These are phyloP conservation scores for Strix occidentalis DNA, from an alignment of 2,797 vertebrate species.

Conservation along the genomic window DNA sequence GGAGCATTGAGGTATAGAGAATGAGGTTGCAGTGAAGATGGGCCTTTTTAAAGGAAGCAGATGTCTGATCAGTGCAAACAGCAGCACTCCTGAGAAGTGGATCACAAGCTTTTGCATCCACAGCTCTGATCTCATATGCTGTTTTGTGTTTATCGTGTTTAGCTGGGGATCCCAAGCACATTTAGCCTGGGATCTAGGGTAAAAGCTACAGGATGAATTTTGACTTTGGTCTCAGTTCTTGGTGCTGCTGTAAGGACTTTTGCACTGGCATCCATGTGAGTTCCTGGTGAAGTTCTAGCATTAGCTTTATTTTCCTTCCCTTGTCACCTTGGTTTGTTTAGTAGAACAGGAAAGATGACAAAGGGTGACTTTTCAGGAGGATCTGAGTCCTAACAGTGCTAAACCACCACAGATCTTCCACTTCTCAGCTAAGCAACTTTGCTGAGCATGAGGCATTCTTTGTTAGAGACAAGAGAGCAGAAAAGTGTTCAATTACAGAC, in stretches of 20 bases:
- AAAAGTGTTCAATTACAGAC: not conserved
- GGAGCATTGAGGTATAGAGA: not conserved
- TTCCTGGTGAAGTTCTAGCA: not conserved
- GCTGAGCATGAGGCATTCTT: not conserved
- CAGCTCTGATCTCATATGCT: not conserved
- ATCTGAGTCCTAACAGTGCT: not conserved
- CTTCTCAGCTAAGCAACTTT: not conserved
- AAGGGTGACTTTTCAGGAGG: not conserved
- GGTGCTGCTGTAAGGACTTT: not conserved
- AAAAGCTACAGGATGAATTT: not conserved
- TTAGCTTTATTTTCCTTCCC: not conserved
- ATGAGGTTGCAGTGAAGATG: not conserved
- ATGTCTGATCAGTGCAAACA: not conserved
- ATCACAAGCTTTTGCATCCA: not conserved
- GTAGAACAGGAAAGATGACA: not conserved
- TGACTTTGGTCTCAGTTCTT: not conserved
- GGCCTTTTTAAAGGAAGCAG: not conserved
- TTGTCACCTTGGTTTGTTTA: not conserved
- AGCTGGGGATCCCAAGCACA: not conserved
- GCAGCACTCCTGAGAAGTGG: not conserved
- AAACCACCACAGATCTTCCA: not conserved
- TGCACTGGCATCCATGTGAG: not conserved
- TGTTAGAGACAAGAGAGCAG: not conserved
- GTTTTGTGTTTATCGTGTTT: not conserved
- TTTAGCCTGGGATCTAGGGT: not conserved